Evolutionary conservation across 2,888 invertebrate species (phyloP), one percentile per base, ranked within the genome.

Genomic region (Dasysyrphus albostriatus): DNA sequence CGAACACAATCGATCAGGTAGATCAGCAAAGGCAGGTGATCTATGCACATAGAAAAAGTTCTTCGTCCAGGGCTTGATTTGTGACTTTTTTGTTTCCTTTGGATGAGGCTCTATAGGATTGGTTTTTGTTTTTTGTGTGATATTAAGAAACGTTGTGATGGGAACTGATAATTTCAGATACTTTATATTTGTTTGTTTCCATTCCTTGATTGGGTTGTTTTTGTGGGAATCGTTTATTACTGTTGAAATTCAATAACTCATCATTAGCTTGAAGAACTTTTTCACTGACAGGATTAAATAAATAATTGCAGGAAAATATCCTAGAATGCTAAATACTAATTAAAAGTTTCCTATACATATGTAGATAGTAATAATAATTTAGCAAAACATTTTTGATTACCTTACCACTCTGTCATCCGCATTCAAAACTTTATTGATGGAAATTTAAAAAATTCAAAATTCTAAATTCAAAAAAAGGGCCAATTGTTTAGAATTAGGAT

Each of bases 11-110:
- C 80, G 56, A 56, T 65, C 49, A 58, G 80, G 70, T 75, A 63
- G 83, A 84, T 75, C 80, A 72, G 7, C 16, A 19, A 0, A 37
- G 49, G 61, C 75, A 80, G 81, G 84, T 81, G 84, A 85, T 85
- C 84, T 81, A 81, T 81, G 29, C 49, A 44, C 61, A 56, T 32
- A 59, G 69, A 76, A 54, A 47, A 47, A 47, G 29, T 29, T 29
- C 3, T 49, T 67, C 12, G 19, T 63, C 49, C 47, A 58, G 72
- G 49, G 65, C 58, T 70, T 80, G 75, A 72, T 80, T 44, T 51
- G 80, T 49, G 51, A 51, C 49, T 69, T 49, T 75, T 79, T 65
- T 74, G 54, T 6, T 10, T 12, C 32, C 54, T 39, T 24, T 8
- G 6, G 8, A 14, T 16, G 37, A 39, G 37, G 32, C 6, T 58